A percentile compares a stretch with the other conserved stretches of the same genome.
Conservation (phyloP, 1,140 invertebrate species). For the Brachionus plicatilis region DNA sequence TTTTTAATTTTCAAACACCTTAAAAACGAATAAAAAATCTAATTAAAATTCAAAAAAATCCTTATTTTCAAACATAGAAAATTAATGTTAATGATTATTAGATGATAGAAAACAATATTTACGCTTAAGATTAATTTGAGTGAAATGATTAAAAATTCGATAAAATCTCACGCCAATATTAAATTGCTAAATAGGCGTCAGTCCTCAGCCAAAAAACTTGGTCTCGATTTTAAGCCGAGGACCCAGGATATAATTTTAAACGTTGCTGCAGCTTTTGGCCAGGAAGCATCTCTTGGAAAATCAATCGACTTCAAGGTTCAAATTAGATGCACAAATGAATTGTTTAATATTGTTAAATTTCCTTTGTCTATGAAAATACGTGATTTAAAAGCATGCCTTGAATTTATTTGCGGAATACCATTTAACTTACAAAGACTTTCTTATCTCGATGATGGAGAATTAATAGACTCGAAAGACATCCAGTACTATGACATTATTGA, state of each 20-base stretch:
- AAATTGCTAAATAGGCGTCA: neutral
- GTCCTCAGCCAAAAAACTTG: neutral
- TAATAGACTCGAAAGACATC: slow-evolving; percentile 14
- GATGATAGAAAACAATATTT: neutral
- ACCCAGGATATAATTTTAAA: slow-evolving; percentile 23
- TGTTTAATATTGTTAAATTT: slow-evolving; percentile 38
- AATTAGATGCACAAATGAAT: slow-evolving; percentile 32
- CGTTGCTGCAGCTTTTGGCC: slow-evolving; percentile 36
- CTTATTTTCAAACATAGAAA: neutral
- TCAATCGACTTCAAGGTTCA: slow-evolving; percentile 22
- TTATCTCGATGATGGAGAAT: slow-evolving; percentile 29
- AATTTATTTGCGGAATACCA: slow-evolving; percentile 36
- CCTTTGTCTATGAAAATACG: slow-evolving; percentile 20
- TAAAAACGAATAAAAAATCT: slow-evolving; percentile 11
- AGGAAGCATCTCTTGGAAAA: neutral
- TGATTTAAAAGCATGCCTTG: slow-evolving; percentile 26
- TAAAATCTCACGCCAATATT: neutral
- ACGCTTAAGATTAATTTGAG: neutral
- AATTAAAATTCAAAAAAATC: neutral
- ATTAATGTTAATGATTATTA: neutral
- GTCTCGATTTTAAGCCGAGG: neutral
- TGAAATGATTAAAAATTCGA: neutral
- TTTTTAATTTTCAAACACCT: neutral
- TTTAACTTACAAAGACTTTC: slow-evolving; percentile 28
- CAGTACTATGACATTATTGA: slow-evolving; percentile 38